Evolutionary conservation across 2,797 vertebrate genomes (phyloP).

Genomic region (Peromyscus aztecus): DNA sequence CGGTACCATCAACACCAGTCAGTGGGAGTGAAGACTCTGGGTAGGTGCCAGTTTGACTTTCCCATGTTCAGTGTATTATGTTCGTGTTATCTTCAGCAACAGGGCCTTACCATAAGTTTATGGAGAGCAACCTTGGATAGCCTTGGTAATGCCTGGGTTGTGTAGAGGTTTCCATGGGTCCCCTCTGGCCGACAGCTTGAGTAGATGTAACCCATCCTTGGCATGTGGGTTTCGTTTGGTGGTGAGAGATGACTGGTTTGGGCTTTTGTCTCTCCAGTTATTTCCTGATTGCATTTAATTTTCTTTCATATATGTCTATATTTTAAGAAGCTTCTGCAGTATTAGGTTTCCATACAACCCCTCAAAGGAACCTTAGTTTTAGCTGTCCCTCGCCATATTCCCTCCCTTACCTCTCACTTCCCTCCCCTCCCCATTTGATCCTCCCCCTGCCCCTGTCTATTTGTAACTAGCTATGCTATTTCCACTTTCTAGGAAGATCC

Average conservation of each 20-base stretch:
- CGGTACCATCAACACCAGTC: neutral
- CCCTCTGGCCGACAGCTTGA: neutral
- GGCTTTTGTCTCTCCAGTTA: neutral
- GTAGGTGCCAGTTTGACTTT: neutral
- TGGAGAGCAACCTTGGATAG: neutral
- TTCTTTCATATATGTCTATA: neutral
- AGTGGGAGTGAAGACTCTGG: neutral
- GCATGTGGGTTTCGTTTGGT: neutral
- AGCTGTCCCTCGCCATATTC: neutral
- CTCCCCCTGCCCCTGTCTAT: neutral
- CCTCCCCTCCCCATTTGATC: neutral
- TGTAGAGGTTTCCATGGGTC: neutral
- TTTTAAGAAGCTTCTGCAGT: neutral
- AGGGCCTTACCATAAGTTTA: neutral
- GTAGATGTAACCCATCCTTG: neutral
- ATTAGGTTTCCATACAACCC: neutral
- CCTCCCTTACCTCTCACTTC: neutral
- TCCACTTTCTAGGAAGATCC: neutral
- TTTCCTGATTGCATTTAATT: neutral
- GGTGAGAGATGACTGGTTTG: neutral
- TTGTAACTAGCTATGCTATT: neutral
- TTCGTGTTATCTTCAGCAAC: too few species aligned
- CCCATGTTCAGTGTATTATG: neutral
- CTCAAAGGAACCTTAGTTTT: neutral
- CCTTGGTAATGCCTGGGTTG: neutral